Base-by-base conservation (phyloP, 2,113 vertebrate genomes). In the Osmerus mordax region DNA sequence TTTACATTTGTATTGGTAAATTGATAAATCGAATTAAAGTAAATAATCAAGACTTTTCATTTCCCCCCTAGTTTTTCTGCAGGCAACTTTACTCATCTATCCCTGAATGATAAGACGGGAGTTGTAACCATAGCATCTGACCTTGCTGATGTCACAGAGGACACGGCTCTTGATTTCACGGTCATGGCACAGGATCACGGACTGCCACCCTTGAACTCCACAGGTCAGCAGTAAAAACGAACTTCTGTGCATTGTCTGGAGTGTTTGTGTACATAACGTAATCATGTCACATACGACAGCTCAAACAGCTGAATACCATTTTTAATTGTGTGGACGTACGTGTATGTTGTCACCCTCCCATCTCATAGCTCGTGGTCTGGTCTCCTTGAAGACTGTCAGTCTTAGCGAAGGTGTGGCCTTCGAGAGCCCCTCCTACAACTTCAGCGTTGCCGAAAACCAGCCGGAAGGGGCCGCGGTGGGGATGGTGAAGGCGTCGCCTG, bases 121-220 rank as follows among this genome's bases (percentile, higher is more conserved):
- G 87, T 75, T 15, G 91, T 94, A 71, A 85, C 78, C 3, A 80
- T 93, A 77, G 83, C 84, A 70, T 90, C 74, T 25, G 81, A 86
- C 72, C 72, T 93, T 55, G 36, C 29, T 12, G 58, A 83, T 18
- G 3, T 92, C 73, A 90, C 69, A 41, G 70, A 87, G 2, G 90
- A 92, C 77, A 89, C 75, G 1, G 1, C 55, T 0, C 23, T 93
- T 29, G 55, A 64, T 3, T 83, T 94, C 65, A 84, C 63, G 11
- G 91, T 87, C 25, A 52, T 81, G 75, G 93, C 92, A 1, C 28
- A 74, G 69, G 94, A 95, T 75, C 82, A 91, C 0, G 93, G 94
- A 55, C 36, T 15, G 32, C 89, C 91, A 69, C 80, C 88, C 4
- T 83, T 89, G 2, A 76, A 78, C 76, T 83, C 88, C 59, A 90